A percentile compares a stretch with the other conserved stretches of the same genome.
Conservation (phyloP, 2,888 invertebrate species). For the Apamea crenata region DNA sequence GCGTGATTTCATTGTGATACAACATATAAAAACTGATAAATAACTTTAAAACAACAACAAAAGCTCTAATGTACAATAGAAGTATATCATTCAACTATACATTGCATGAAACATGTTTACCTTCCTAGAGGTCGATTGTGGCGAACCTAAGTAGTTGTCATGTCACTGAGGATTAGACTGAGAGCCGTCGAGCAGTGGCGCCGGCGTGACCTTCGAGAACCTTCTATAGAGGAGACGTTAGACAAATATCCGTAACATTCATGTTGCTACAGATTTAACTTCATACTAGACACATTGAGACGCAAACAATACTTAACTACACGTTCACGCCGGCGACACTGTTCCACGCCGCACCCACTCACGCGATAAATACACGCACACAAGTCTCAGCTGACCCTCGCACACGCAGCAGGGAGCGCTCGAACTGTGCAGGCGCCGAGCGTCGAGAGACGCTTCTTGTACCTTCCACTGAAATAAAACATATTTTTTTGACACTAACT, state of each 20-base stretch:
- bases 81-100: slow-evolving; percentile 74
- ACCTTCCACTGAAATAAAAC: slow-evolving; percentile 65
- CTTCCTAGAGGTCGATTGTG: slow-evolving; percentile 52
- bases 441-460: slow-evolving; percentile 51
- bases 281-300: slow-evolving; percentile 37
- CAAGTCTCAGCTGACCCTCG: slow-evolving; percentile 8
- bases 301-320: slow-evolving; percentile 29
- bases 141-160: slow-evolving; percentile 41
- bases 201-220: slow-evolving; percentile 9
- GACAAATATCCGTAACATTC: slow-evolving; percentile 17
- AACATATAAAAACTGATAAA: slow-evolving; percentile 76
- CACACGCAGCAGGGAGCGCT: slow-evolving; percentile 16
- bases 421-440: not conserved
- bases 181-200: slow-evolving; percentile 21
- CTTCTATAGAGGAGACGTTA: not conserved
- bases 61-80: slow-evolving; percentile 77
- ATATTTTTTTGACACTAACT: not conserved
- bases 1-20: slow-evolving; percentile 76
- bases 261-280: slow-evolving; percentile 15
- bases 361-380: slow-evolving; percentile 44
- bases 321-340: slow-evolving; percentile 27
- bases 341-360: slow-evolving; percentile 8
- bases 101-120: slow-evolving; percentile 56
- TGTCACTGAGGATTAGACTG: slow-evolving; percentile 29
- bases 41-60: slow-evolving; percentile 80